A percentile compares a stretch with the other conserved stretches of the same genome.
These are phyloP conservation scores for Agonopterix alstromeriana DNA, from an alignment of 2,888 invertebrate species.

Conservation along the genomic window DNA sequence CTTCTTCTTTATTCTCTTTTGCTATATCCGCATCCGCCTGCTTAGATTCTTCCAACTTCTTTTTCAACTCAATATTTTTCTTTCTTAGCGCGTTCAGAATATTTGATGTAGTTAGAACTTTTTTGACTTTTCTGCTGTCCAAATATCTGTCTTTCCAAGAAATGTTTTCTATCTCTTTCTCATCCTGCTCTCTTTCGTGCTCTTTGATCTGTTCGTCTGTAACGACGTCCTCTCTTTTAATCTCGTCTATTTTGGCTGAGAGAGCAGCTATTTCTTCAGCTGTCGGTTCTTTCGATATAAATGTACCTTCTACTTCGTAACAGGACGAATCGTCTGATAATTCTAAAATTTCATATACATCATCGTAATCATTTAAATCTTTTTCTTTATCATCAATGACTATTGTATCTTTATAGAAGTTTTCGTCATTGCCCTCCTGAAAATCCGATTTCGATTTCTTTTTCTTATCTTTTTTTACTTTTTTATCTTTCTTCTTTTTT, in stretches of 20 bases:
- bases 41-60: conserved; percentile 46
- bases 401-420: conserved; percentile 3
- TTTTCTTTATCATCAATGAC: conserved; percentile 4
- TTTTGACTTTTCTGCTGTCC: conserved; percentile 77
- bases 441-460: conserved; percentile 51
- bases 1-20: conserved; percentile 10
- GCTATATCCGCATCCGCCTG: conserved; percentile 16
- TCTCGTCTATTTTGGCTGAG: conserved; percentile 67
- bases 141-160: conserved; percentile 79
- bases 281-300: conserved; percentile 63
- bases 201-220: conserved; percentile 37
- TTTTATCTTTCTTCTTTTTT: conserved; percentile 61
- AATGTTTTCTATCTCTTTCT: conserved; percentile 22
- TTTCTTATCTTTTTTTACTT: conserved; percentile 46
- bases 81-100: conserved; percentile 78
- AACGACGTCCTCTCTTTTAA: conserved; percentile 45
- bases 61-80: conserved; percentile 70
- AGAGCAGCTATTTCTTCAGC: conserved; percentile 60
- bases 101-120: conserved; percentile 71
- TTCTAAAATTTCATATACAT: conserved; percentile 50
- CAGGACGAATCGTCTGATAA: conserved; percentile 58
- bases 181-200: conserved; percentile 21
- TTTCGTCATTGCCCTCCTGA: conserved; percentile 36
- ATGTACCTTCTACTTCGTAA: conserved; percentile 51
- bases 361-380: conserved; percentile 21